These are phyloP conservation scores for Thecocarcelia acutangulata DNA, from an alignment of 2,888 invertebrate species.

Conservation along the genomic window DNA sequence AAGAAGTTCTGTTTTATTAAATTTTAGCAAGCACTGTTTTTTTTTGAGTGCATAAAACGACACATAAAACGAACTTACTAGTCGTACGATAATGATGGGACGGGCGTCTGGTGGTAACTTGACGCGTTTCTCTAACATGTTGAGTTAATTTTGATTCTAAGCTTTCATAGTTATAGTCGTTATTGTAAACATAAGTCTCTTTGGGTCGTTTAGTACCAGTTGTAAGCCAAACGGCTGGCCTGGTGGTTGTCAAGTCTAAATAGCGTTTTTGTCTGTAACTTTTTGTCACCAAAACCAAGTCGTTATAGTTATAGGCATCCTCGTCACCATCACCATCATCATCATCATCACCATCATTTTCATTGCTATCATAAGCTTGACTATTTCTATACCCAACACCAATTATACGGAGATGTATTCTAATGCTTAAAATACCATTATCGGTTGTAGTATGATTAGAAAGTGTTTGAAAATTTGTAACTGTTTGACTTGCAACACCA, in stretches of 20 bases:
- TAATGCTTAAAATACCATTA: constrained; percentile 50
- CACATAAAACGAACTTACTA: constrained; percentile 67
- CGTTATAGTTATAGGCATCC: constrained; percentile 14
- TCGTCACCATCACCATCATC: constrained; percentile 70
- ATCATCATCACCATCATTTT: constrained; percentile 28
- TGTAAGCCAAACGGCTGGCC: constrained; percentile 10
- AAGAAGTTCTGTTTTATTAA: too few relatives aligned
- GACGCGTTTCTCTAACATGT: constrained; percentile 40
- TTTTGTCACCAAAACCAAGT: constrained; percentile 52
- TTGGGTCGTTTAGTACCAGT: background rate
- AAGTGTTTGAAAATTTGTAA: constrained; percentile 25
- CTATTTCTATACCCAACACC: constrained; percentile 51
- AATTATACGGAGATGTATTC: constrained; percentile 50
- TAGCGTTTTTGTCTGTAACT: constrained; percentile 53
- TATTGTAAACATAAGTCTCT: constrained; percentile 43
- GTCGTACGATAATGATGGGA: constrained; percentile 61
- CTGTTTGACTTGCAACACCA: constrained; percentile 48
- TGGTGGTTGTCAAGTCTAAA: constrained; percentile 42
- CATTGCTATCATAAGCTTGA: constrained; percentile 40
- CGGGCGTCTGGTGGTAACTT: constrained; percentile 63
- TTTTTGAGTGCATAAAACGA: constrained; percentile 15
- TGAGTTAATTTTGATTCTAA: constrained; percentile 20
- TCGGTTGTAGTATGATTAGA: constrained; percentile 8
- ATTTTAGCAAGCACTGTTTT: background rate
- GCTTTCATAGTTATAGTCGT: constrained; percentile 54